Conservation (phyloP, 1,140 invertebrate species). For the Drosophila prosaltans region DNA sequence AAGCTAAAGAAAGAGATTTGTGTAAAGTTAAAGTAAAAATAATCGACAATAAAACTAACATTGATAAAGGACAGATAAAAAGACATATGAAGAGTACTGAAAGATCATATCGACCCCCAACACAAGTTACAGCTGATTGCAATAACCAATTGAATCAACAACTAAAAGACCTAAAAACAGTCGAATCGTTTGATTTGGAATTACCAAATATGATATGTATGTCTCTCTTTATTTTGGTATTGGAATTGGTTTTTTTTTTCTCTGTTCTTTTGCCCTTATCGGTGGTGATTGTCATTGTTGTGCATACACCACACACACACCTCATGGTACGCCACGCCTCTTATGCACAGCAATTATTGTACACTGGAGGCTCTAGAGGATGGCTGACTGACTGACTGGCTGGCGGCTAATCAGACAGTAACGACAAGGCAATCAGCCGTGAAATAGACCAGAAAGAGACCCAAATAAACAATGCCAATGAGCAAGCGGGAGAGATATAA, state of each 20-base stretch:
- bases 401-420: conserved; percentile 58
- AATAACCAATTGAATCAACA: conserved; percentile 1
- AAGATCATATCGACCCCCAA: neutral
- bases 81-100: neutral
- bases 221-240: neutral
- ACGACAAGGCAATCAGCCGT: conserved; percentile 76
- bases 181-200: conserved; percentile 8
- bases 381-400: neutral
- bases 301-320: conserved; percentile 2
- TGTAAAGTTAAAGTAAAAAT: too few species aligned
- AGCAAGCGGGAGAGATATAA: conserved; percentile 23
- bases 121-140: neutral
- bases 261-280: conserved; percentile 3
- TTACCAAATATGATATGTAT: conserved; percentile 12
- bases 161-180: neutral
- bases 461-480: conserved; percentile 23
- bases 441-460: conserved; percentile 64
- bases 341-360: conserved; percentile 16
- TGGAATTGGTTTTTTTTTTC: neutral
- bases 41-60: too few species aligned
- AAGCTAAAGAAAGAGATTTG: too few species aligned
- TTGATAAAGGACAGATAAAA: too few species aligned
- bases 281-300: conserved; percentile 11
- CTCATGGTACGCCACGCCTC: conserved; percentile 28
- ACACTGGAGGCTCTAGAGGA: conserved; percentile 1